Percentiles rank a stretch among this genome's conserved stretches.
Conservation (phyloP, 92 coral and sea anemone species). For the Epizoanthus ramosus region DNA sequence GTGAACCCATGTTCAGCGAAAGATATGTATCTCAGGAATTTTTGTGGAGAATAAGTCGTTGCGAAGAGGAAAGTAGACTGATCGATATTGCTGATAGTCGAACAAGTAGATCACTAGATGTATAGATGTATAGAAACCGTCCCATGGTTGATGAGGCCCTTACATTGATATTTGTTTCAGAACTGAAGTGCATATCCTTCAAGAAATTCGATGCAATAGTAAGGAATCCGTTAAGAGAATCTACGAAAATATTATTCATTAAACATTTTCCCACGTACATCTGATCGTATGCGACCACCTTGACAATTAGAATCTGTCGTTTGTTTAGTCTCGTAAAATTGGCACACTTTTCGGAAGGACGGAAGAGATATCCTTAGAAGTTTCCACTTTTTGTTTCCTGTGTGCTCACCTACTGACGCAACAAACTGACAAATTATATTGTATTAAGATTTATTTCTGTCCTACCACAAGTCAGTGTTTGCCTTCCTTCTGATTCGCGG, state of each 20-base stretch:
- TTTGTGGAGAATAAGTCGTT: too few relatives aligned
- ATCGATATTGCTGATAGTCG: too few relatives aligned
- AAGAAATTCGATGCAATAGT: not conserved
- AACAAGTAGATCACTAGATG: too few relatives aligned
- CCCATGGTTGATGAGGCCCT: too few relatives aligned
- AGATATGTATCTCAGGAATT: too few relatives aligned
- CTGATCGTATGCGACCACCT: not conserved
- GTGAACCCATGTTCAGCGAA: too few relatives aligned
- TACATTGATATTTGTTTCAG: not conserved
- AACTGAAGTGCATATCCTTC: conserved; percentile 4
- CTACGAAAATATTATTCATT: not conserved
- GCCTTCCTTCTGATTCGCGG: not conserved
- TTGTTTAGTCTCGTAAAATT: conserved; percentile 16
- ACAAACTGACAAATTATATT: conserved; percentile 24
- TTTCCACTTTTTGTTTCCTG: conserved; percentile 18
- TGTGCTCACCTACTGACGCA: conserved; percentile 17
- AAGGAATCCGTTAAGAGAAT: not conserved
- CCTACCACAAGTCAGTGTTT: not conserved
- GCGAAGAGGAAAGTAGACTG: too few relatives aligned
- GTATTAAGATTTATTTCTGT: conserved; percentile 12
- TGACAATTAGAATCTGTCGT: conserved; percentile 5
- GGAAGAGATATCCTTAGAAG: conserved; percentile 12
- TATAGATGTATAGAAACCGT: too few relatives aligned
- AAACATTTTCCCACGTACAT: not conserved
- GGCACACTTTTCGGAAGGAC: conserved; percentile 18